These are phyloP conservation scores for Zaprionus inermis DNA, from an alignment of 1,140 invertebrate species.

Conservation along the genomic window DNA sequence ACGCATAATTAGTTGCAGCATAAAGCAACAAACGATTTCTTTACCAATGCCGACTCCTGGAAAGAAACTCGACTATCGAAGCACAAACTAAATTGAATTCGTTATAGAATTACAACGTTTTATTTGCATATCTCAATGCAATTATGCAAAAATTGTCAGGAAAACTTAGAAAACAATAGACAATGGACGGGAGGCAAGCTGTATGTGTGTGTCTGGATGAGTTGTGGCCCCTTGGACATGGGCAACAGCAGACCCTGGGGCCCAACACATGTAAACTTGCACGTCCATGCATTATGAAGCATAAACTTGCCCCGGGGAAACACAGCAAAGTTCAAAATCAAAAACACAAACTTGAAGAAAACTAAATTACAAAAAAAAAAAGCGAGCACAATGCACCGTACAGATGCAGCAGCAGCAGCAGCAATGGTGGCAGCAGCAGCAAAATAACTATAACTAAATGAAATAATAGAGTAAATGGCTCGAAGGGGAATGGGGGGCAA, in stretches of 20 bases:
- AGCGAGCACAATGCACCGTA: conserved; percentile 11
- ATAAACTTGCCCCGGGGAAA: conserved; percentile 60
- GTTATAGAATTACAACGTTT: neutral
- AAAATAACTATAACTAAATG: conserved; percentile 67
- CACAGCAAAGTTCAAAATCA: conserved; percentile 76
- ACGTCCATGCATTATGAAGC: conserved; percentile 63
- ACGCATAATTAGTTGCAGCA: conserved; percentile 57
- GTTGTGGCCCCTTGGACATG: neutral
- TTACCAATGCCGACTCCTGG: neutral
- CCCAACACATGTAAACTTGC: conserved; percentile 37
- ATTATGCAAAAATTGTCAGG: conserved; percentile 3
- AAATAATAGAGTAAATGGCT: conserved; percentile 77
- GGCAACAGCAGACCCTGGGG: neutral
- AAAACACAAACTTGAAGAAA: conserved; percentile 77
- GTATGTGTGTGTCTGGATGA: neutral
- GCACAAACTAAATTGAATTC: neutral
- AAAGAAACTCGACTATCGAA: neutral
- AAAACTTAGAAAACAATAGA: conserved; percentile 17
- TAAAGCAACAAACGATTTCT: neutral
- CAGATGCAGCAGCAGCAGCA: conserved; percentile 41
- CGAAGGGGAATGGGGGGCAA: neutral
- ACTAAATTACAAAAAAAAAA: conserved; percentile 68
- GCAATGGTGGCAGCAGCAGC: conserved; percentile 11
- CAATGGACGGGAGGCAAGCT: neutral
- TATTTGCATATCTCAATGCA: conserved; percentile 1